These are phyloP conservation scores for Coleophora deauratella DNA, from an alignment of 2,888 invertebrate genomes.

Conservation along the genomic window DNA sequence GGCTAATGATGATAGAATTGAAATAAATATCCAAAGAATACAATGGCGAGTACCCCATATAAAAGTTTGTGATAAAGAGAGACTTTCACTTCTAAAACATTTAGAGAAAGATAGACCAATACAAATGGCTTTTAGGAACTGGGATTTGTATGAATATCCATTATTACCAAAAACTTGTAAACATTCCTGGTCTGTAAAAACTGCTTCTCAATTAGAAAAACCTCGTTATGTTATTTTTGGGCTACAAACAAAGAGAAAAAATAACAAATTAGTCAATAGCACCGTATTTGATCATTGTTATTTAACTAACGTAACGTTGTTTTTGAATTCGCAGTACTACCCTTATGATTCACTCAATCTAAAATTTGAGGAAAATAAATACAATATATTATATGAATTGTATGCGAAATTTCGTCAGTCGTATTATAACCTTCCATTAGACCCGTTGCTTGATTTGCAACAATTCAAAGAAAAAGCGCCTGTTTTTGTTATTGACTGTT, in stretches of 20 bases:
- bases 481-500: conserved; percentile 21
- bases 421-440: conserved; percentile 15
- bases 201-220: conserved; percentile 33
- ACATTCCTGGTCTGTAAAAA: conserved; percentile 30
- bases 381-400: conserved; percentile 20
- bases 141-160: conserved; percentile 39
- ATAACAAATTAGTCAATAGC: conserved; percentile 12
- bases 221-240: conserved; percentile 30
- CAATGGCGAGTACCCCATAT: conserved; percentile 12
- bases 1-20: conserved; percentile 7
- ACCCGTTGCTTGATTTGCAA: conserved; percentile 16
- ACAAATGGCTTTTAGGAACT: conserved; percentile 30
- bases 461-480: conserved; percentile 19
- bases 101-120: conserved; percentile 25
- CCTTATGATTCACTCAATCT: conserved; percentile 21
- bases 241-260: conserved; percentile 28
- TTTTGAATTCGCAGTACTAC: conserved; percentile 22
- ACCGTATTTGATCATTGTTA: conserved; percentile 17
- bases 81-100: conserved; percentile 12
- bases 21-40: conserved; percentile 14
- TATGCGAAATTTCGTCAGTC: conserved; percentile 22
- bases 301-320: conserved; percentile 10
- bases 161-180: conserved; percentile 26
- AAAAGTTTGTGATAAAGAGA: conserved; percentile 13
- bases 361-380: conserved; percentile 19